These are phyloP conservation scores for Dilophus febrilis DNA, from an alignment of 2,888 invertebrate species.

Conservation along the genomic window DNA sequence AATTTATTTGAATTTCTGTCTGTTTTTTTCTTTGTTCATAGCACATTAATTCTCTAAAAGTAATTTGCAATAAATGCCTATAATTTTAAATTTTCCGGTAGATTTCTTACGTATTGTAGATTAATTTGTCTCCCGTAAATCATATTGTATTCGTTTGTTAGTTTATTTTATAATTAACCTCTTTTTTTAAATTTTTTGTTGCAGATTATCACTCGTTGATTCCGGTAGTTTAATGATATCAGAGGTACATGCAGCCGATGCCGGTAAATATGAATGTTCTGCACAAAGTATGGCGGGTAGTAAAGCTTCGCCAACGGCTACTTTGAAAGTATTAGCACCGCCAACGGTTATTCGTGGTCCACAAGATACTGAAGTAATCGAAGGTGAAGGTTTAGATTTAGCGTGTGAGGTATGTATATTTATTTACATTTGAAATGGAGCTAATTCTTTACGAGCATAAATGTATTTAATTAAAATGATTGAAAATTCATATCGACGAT, in stretches of 20 bases:
- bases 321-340: conserved; percentile 16
- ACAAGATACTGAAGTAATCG: conserved; percentile 17
- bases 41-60: too few relatives aligned
- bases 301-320: conserved; percentile 15
- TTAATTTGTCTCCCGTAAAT: too few relatives aligned
- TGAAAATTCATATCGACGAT: too few relatives aligned
- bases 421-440: not conserved
- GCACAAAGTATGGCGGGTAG: conserved; percentile 19
- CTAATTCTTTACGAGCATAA: not conserved
- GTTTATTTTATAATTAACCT: not conserved
- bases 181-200: not conserved
- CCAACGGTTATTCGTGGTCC: conserved; percentile 16
- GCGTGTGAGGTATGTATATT: conserved; percentile 15
- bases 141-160: too few relatives aligned
- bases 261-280: conserved; percentile 17
- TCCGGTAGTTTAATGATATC: conserved; percentile 18
- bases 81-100: too few relatives aligned
- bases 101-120: too few relatives aligned
- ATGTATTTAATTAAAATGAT: not conserved
- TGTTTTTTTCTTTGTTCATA: too few relatives aligned
- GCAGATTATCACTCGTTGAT: conserved; percentile 16
- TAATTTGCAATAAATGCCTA: too few relatives aligned
- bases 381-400: conserved; percentile 17
- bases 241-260: conserved; percentile 15
- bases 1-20: too few relatives aligned